Percentiles rank a stretch among this genome's conserved stretches.
Conservation (phyloP, 2,888 invertebrate genomes). For the Eledona agricola region DNA sequence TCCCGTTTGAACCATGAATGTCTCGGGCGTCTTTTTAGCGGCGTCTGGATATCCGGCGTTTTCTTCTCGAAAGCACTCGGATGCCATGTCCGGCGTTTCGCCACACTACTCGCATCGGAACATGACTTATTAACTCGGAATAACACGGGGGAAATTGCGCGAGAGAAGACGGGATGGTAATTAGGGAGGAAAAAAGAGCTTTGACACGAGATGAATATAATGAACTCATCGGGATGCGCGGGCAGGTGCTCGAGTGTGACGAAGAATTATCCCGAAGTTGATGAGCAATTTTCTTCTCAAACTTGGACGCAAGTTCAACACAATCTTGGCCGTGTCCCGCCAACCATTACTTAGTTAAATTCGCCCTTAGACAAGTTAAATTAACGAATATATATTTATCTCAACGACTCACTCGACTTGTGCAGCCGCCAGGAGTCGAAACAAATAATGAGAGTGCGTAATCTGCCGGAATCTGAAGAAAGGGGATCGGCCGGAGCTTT, state of each 20-base stretch:
- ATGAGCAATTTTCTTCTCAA: conserved; percentile 48
- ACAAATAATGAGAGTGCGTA: too few relatives aligned
- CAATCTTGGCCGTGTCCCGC: conserved; percentile 35
- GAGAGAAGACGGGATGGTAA: not conserved
- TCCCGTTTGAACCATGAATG: conserved; percentile 38
- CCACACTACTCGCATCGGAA: too few relatives aligned
- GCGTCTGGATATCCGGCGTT: conserved; percentile 46
- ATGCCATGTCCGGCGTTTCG: conserved; percentile 56
- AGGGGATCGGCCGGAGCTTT: too few relatives aligned
- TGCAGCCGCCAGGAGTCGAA: too few relatives aligned
- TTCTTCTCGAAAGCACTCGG: conserved; percentile 48
- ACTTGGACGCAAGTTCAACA: conserved; percentile 39
- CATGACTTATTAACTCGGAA: conserved; percentile 12
- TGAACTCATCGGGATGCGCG: conserved; percentile 54
- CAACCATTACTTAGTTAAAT: conserved; percentile 40
- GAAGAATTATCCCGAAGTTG: conserved; percentile 50
- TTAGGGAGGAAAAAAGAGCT: conserved; percentile 39
- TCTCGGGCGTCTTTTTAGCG: conserved; percentile 42
- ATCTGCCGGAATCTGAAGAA: too few relatives aligned
- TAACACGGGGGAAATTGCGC: conserved; percentile 8
- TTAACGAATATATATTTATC: conserved; percentile 34
- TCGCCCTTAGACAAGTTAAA: conserved; percentile 36
- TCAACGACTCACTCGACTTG: too few relatives aligned
- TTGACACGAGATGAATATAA: conserved; percentile 48
- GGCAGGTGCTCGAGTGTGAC: conserved; percentile 55